phyloP scores from a whole-genome alignment of 2,888 invertebrate species.

The Aspidiotus destructor region DNA sequence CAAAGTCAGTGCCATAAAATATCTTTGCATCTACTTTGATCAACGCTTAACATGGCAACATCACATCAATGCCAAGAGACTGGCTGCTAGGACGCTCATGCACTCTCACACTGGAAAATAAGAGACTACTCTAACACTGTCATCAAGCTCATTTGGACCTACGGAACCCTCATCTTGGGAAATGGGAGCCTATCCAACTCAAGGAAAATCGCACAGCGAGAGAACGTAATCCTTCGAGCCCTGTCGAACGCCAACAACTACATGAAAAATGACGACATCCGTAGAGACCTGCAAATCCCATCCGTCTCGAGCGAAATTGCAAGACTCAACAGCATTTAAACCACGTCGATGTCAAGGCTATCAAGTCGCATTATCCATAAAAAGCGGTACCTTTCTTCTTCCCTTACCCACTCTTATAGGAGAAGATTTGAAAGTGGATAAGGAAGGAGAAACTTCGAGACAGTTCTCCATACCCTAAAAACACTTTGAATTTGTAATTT shows the following conservation, averaged over 20 bases:
- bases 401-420: too few relatives aligned
- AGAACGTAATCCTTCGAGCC: background rate
- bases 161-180: background rate
- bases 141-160: slow-evolving; percentile 4
- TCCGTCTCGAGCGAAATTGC: background rate
- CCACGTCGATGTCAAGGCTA: background rate
- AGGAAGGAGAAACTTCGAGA: too few relatives aligned
- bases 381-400: too few relatives aligned
- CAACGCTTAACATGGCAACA: background rate
- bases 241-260: background rate
- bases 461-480: too few relatives aligned
- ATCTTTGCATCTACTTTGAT: slow-evolving; percentile 14
- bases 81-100: background rate
- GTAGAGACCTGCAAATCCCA: background rate
- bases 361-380: too few relatives aligned
- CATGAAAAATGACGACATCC: background rate
- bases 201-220: too few relatives aligned
- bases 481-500: too few relatives aligned
- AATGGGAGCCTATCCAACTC: background rate
- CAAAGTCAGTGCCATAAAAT: background rate
- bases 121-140: slow-evolving; percentile 1
- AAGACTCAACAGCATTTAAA: background rate
- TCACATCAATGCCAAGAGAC: background rate
- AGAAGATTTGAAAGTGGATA: too few relatives aligned
- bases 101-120: background rate